phyloP scores from a whole-genome alignment of 35 echinoderm and acorn worm species.

The Hemicentrotus pulcherrimus region DNA sequence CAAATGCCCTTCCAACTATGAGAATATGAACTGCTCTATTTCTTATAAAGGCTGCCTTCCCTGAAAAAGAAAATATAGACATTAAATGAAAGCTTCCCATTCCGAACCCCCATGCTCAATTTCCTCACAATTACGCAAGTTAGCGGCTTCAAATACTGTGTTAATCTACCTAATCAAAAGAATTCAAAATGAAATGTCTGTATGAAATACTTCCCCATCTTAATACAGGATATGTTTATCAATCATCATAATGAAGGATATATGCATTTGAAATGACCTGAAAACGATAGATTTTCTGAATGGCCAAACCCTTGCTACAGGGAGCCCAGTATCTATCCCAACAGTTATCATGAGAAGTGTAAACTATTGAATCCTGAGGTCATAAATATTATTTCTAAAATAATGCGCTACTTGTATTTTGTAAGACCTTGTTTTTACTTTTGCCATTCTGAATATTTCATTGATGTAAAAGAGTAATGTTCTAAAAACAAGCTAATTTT shows the following conservation, averaged over 20 bases:
- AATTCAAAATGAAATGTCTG: neutral
- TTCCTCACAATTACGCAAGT: neutral
- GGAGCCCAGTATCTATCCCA: neutral
- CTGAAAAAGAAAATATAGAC: neutral
- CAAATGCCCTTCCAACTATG: too few relatives aligned
- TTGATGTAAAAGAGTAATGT: too few relatives aligned
- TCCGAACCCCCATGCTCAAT: neutral
- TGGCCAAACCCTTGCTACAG: neutral
- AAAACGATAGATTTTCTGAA: neutral
- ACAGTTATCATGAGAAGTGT: neutral
- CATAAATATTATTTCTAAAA: too few relatives aligned
- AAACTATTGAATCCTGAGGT: too few relatives aligned
- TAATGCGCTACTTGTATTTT: too few relatives aligned
- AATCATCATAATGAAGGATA: neutral
- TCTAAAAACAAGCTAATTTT: too few relatives aligned
- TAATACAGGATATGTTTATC: constrained; percentile 13
- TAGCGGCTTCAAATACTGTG: neutral
- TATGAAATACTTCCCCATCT: constrained; percentile 7
- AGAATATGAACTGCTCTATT: too few relatives aligned
- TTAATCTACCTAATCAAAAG: neutral
- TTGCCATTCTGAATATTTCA: too few relatives aligned
- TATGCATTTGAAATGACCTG: constrained; percentile 2
- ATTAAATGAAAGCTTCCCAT: neutral
- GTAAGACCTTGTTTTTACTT: too few relatives aligned
- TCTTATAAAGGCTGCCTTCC: neutral